Percentiles rank a stretch among this genome's conserved stretches.
phyloP scores from a whole-genome alignment of 1,140 invertebrate genomes.

The Drosophila kohkoa region DNA sequence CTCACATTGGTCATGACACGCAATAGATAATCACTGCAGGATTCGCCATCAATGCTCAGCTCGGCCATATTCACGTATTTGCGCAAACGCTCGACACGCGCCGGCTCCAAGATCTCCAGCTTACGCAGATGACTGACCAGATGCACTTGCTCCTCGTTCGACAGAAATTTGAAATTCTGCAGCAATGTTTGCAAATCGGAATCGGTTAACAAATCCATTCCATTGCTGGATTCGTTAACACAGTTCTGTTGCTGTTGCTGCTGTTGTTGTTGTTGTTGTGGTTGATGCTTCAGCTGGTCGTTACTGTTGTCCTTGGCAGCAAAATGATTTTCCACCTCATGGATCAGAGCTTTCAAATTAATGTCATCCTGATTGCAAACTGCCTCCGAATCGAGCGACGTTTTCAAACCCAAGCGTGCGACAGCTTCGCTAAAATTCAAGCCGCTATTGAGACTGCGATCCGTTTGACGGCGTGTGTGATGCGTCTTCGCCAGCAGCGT shows the following conservation, averaged over 20 bases:
- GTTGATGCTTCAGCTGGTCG: background rate
- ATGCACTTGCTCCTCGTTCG: constrained; percentile 91
- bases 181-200: constrained; percentile 90
- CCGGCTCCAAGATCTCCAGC: constrained; percentile 89
- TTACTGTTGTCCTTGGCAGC: constrained; percentile 27
- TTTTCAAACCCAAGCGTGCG: constrained; percentile 30
- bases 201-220: constrained; percentile 90
- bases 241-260: background rate
- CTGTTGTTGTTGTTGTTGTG: background rate
- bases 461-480: constrained; percentile 26
- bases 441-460: background rate
- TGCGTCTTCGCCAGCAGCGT: constrained; percentile 86
- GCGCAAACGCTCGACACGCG: constrained; percentile 89
- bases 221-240: constrained; percentile 41
- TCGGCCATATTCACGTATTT: constrained; percentile 88
- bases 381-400: background rate
- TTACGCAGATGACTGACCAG: constrained; percentile 92
- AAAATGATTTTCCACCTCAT: constrained; percentile 68
- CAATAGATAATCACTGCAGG: constrained; percentile 58
- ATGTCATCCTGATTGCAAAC: constrained; percentile 29
- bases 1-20: constrained; percentile 45
- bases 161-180: constrained; percentile 92
- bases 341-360: constrained; percentile 60
- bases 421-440: constrained; percentile 49
- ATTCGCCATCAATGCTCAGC: constrained; percentile 61